Percentiles rank a stretch among this genome's conserved stretches.
These are phyloP conservation scores for Bradysia coprophila DNA, from an alignment of 1,140 invertebrate genomes.

Conservation along the genomic window DNA sequence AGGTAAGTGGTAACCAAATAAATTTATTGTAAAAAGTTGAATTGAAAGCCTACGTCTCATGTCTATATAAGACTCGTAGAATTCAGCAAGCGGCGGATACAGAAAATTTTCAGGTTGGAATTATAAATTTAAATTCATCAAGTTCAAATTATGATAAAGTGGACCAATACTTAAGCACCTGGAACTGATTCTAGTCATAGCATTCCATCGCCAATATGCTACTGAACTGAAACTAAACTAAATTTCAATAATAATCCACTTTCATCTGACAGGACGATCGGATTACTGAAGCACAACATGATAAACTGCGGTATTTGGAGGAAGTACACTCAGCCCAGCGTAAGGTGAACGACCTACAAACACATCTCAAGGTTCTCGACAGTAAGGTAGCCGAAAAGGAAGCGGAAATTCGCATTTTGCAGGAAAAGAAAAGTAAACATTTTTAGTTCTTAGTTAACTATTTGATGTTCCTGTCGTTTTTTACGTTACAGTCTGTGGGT, in stretches of 20 bases:
- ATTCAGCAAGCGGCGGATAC: no score
- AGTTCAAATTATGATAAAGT: no score
- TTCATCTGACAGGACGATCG: constrained; percentile 75
- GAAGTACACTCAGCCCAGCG: constrained; percentile 71
- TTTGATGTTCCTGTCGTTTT: not conserved
- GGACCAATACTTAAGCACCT: no score
- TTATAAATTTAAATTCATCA: no score
- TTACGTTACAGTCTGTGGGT: constrained; percentile 2
- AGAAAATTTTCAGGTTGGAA: no score
- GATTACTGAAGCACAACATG: constrained; percentile 66
- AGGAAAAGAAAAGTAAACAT: constrained; percentile 5
- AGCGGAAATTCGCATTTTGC: constrained; percentile 1
- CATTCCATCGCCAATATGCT: no score
- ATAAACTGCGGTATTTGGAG: constrained; percentile 73
- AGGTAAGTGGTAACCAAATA: constrained; percentile 1
- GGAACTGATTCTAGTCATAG: no score
- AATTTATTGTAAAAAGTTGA: constrained; percentile 39
- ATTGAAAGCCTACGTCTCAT: no score
- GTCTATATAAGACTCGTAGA: no score
- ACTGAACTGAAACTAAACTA: no score
- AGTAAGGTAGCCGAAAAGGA: constrained; percentile 5
- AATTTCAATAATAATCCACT: no score
- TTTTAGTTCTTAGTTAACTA: no score
- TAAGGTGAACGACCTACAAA: constrained; percentile 65
- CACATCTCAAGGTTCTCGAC: constrained; percentile 12